phyloP scores from a whole-genome alignment of 2,888 invertebrate species.

The Euplagia quadripunctaria region DNA sequence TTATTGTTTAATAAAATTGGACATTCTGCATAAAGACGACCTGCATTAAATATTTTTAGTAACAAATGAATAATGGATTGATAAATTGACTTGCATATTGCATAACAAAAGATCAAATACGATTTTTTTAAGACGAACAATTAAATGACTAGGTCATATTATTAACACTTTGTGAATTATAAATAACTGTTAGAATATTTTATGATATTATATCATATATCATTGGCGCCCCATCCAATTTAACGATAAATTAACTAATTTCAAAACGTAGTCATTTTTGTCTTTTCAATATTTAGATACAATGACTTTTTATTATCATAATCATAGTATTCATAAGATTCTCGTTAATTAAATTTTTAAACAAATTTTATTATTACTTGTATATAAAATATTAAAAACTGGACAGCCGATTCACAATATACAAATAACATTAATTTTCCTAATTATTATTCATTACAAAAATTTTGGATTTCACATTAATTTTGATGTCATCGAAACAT shows the following conservation, averaged over 20 bases:
- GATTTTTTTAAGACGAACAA: background rate
- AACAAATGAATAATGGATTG: background rate
- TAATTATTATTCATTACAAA: conserved; percentile 7
- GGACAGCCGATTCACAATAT: conserved; percentile 31
- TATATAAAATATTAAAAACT: conserved; percentile 18
- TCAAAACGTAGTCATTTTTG: background rate
- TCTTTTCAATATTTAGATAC: background rate
- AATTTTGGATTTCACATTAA: conserved; percentile 10
- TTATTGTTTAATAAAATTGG: background rate
- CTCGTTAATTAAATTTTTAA: conserved; percentile 1
- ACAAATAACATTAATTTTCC: conserved; percentile 16
- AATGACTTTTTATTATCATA: conserved; percentile 3
- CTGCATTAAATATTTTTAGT: background rate
- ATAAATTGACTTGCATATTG: background rate
- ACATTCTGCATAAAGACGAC: background rate
- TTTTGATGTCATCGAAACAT: conserved; percentile 13
- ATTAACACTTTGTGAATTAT: background rate
- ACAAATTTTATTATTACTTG: conserved; percentile 16
- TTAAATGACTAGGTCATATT: conserved; percentile 16
- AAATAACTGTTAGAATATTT: conserved; percentile 9
- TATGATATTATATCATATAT: background rate
- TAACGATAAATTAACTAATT: background rate
- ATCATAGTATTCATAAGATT: conserved; percentile 20
- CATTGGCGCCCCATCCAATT: background rate
- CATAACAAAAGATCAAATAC: background rate